phyloP scores from a whole-genome alignment of 2,888 invertebrate genomes.

The Actias luna region DNA sequence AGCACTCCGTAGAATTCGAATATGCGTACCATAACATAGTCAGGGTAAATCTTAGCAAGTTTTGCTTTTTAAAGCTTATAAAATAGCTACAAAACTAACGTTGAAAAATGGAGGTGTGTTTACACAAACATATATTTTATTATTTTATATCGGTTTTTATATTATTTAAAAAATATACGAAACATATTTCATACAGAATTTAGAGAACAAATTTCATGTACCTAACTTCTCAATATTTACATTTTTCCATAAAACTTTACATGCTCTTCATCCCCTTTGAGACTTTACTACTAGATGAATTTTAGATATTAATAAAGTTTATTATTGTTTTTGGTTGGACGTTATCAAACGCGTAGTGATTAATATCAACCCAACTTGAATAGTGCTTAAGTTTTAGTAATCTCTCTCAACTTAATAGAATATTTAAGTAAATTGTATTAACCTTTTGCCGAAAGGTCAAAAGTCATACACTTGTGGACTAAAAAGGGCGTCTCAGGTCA shows the following conservation, averaged over 20 bases:
- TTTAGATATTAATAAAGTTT: not conserved
- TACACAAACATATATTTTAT: too few relatives aligned
- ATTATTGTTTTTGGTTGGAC: not conserved
- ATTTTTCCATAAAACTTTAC: not conserved
- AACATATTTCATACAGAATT: too few relatives aligned
- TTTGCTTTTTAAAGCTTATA: too few relatives aligned
- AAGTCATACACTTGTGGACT: conserved; percentile 8
- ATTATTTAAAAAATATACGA: too few relatives aligned
- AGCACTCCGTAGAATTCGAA: too few relatives aligned
- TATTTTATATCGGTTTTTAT: too few relatives aligned
- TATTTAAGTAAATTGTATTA: not conserved
- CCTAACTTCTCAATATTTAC: not conserved
- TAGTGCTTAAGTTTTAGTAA: not conserved
- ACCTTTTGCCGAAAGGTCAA: not conserved
- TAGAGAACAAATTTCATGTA: too few relatives aligned
- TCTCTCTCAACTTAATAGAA: not conserved
- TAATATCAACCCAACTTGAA: not conserved
- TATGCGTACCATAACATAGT: too few relatives aligned
- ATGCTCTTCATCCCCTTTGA: not conserved
- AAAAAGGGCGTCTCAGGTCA: conserved; percentile 10
- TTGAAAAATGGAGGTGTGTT: too few relatives aligned
- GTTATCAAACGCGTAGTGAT: not conserved
- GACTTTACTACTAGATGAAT: not conserved
- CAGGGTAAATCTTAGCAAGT: too few relatives aligned
- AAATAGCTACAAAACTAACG: too few relatives aligned